Base-by-base conservation (phyloP, 2,888 invertebrate genomes). In the Acanthoscelides obtectus region DNA sequence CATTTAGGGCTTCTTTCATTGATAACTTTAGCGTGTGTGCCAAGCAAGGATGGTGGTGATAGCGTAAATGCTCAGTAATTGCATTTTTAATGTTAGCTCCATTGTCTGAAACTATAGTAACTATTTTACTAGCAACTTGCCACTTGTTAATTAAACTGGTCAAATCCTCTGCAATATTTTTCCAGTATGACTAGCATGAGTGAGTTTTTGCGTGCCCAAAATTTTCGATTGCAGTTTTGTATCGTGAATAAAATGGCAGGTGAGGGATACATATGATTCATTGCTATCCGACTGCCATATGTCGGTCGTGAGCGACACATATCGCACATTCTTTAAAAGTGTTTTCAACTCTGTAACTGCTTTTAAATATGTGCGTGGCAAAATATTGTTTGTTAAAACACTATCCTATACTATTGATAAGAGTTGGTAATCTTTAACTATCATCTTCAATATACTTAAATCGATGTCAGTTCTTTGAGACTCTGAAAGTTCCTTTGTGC, bases 371-470 rank as follows among this genome's bases (percentile, higher is more conserved):
- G 64, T 27, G 25, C 73, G 25, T 8, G 72, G 70, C 27, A 74
- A 67, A 25, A 74, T 27, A 20, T 75, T 21, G 21, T 69, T 22
- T 8, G 71, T 68, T 4, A 73, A 81, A 79, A 20, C 80, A 76
- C 65, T 20, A 70, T 80, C 75, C 72, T 80, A 78, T 6, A 80
- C 78, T 66, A 81, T 69, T 0, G 75, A 75, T 45, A 80, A 70
- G 2, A 76, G 79, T 68, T 80, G 79, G 70, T 70, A 78, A 70
- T 79, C 78, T 8, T n/a, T 70, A 19, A 70, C 70, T 19, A 79
- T 74, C 75, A 79, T 75, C 73, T 78, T 76, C 22, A 79, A 45
- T 68, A 78, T 68, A 66, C 19, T 66, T 67, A 25, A 68, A 67
- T 76, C 73, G 67, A 77, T 74, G 22, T 3, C 65, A 19, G 64